Conservation (phyloP, 2,797 vertebrate species). For the Sebastes nivosus region DNA sequence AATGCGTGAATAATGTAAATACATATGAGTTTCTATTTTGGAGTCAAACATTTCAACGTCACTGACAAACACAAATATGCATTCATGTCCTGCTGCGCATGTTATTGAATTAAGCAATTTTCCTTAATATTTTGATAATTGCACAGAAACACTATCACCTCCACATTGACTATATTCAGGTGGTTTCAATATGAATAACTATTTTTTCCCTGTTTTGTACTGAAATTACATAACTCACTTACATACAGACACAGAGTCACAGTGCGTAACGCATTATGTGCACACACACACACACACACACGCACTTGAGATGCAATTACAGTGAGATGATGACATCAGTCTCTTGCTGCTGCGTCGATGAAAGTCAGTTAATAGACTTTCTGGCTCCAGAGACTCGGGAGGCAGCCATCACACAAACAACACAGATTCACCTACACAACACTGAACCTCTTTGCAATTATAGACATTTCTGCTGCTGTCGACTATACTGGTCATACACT, state of each 20-base stretch:
- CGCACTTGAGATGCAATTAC: slow-evolving; percentile 67
- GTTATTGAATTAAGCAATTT: neutral
- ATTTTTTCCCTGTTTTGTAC: neutral
- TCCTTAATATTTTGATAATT: neutral
- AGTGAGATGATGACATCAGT: slow-evolving; percentile 55
- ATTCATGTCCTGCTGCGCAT: neutral
- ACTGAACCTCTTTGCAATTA: neutral
- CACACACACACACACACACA: neutral
- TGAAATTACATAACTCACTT: neutral
- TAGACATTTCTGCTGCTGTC: neutral
- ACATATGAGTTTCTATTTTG: neutral
- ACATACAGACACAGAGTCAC: neutral
- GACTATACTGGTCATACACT: neutral
- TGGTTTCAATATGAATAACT: neutral
- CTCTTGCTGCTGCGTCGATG: slow-evolving; percentile 54
- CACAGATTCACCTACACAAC: neutral
- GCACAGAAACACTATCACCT: neutral
- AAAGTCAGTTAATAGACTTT: slow-evolving; percentile 70
- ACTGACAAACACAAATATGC: neutral
- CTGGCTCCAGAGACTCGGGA: slow-evolving; percentile 56
- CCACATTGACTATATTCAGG: neutral
- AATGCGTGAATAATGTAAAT: neutral
- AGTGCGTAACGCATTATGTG: neutral
- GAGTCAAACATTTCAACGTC: neutral
- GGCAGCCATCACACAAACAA: slow-evolving; percentile 25